Evolutionary conservation across 2,797 vertebrate species (phyloP).

Genomic region (Ataeniobius toweri): DNA sequence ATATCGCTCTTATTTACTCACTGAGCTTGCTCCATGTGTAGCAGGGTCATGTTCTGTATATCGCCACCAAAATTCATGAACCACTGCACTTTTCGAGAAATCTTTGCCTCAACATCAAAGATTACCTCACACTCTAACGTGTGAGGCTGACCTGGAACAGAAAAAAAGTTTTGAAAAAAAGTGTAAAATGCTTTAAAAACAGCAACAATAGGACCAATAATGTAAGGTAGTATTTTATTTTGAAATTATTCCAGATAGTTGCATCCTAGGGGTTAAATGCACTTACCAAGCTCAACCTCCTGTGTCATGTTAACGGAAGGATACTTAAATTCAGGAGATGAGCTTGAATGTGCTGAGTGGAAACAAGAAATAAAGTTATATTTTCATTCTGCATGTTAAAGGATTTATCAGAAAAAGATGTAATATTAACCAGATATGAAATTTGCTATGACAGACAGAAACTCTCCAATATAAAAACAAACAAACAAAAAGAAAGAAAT

Average conservation of each 20-base stretch:
- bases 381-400: not conserved
- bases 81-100: slow-evolving; percentile 74
- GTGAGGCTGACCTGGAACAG: slow-evolving; percentile 75
- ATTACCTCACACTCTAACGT: slow-evolving; percentile 77
- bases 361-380: slow-evolving; percentile 17
- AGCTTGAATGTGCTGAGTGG: slow-evolving; percentile 29
- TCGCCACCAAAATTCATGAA: slow-evolving; percentile 53
- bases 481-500: not conserved
- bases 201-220: not conserved
- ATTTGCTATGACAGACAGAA: not conserved
- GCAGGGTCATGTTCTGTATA: slow-evolving; percentile 10
- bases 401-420: not conserved
- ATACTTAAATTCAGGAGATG: slow-evolving; percentile 32
- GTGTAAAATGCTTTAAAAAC: not conserved
- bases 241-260: not conserved
- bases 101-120: slow-evolving; percentile 77
- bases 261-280: not conserved
- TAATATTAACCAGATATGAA: not conserved
- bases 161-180: not conserved
- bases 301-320: slow-evolving; percentile 40
- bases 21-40: slow-evolving; percentile 21
- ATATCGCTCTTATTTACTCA: slow-evolving; percentile 34
- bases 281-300: slow-evolving; percentile 69
- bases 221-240: not conserved
- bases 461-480: not conserved